phyloP scores from a whole-genome alignment of 2,797 vertebrate genomes.

The Lateolabrax maculatus region DNA sequence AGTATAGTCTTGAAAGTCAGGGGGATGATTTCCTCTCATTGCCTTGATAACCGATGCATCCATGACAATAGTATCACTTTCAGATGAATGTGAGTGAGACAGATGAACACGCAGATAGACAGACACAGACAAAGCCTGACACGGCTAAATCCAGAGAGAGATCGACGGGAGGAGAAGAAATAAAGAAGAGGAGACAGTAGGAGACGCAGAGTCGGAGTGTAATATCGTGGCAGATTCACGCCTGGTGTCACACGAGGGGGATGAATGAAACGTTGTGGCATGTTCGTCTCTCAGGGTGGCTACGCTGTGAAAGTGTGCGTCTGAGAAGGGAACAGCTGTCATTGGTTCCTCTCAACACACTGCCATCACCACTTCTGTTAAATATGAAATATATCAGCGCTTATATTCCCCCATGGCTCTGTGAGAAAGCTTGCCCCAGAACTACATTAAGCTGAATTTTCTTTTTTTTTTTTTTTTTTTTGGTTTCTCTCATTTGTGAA shows the following conservation, averaged over 20 bases:
- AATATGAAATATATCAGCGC: conserved; percentile 71
- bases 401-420: conserved; percentile 50
- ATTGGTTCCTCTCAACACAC: conserved; percentile 69
- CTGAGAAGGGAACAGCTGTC: conserved; percentile 73
- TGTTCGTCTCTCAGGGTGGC: conserved; percentile 72
- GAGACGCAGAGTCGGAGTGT: conserved; percentile 58
- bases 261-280: conserved; percentile 63
- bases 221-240: conserved; percentile 71
- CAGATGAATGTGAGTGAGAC: conserved; percentile 58
- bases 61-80: conserved; percentile 60
- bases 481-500: conserved; percentile 16
- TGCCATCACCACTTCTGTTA: conserved; percentile 74
- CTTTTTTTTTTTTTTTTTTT: not conserved
- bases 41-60: conserved; percentile 64
- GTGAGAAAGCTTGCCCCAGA: conserved; percentile 37
- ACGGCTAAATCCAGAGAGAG: conserved; percentile 68
- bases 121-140: conserved; percentile 71
- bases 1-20: conserved; percentile 48
- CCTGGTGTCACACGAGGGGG: conserved; percentile 66
- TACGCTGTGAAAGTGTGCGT: conserved; percentile 61
- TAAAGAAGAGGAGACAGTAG: conserved; percentile 66
- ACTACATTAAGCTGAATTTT: conserved; percentile 38
- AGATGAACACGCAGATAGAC: conserved; percentile 70
- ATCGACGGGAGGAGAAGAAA: conserved; percentile 56
- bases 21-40: conserved; percentile 56